Conservation (phyloP, 2,888 invertebrate genomes). For the Catocala fraxini region DNA sequence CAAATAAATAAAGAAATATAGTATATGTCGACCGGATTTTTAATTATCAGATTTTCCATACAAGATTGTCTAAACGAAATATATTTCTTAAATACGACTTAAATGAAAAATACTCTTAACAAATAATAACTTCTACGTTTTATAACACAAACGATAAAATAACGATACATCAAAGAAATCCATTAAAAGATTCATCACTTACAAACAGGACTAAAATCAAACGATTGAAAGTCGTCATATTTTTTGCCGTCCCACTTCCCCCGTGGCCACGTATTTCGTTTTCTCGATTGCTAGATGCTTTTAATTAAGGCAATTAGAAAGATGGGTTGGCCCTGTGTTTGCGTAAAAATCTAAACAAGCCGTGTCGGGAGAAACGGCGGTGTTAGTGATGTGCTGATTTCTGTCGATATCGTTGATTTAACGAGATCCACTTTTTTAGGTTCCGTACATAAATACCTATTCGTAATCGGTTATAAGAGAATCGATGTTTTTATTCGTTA, state of each 20-base stretch:
- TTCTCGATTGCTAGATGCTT: slow-evolving; percentile 70
- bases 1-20: too few species aligned
- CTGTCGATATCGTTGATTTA: slow-evolving; percentile 34
- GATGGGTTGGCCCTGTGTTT: slow-evolving; percentile 78
- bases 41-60: too few species aligned
- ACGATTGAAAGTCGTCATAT: slow-evolving; percentile 28
- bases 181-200: slow-evolving; percentile 19
- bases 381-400: slow-evolving; percentile 44
- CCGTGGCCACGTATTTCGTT: slow-evolving; percentile 47
- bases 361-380: slow-evolving; percentile 59
- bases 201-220: slow-evolving; percentile 36
- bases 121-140: too few species aligned
- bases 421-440: background rate
- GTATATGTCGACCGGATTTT: too few species aligned
- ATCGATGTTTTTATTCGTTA: too few species aligned
- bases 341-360: slow-evolving; percentile 86
- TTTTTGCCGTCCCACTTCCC: slow-evolving; percentile 30
- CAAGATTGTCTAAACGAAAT: too few species aligned
- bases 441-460: background rate
- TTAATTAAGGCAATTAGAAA: slow-evolving; percentile 87
- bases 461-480: too few species aligned
- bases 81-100: too few species aligned
- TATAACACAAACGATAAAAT: background rate
- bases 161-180: slow-evolving; percentile 6
- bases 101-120: too few species aligned